A percentile compares a stretch with the other conserved stretches of the same genome.
Conservation (phyloP, 2,113 vertebrate species). For the Uria lomvia region DNA sequence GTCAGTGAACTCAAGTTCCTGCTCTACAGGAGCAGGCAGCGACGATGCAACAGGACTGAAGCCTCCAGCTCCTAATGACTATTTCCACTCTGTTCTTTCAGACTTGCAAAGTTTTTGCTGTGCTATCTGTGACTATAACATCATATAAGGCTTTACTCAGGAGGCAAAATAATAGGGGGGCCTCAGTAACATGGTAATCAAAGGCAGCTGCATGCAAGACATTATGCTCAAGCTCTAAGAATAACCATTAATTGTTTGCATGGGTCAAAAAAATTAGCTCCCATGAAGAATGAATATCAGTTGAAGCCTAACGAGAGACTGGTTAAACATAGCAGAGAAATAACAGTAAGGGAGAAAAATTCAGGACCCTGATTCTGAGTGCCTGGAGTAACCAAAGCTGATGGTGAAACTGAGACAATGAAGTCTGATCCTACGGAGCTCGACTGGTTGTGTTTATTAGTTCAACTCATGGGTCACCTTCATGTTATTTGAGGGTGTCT, state of each 20-base stretch:
- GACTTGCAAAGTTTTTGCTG: conserved; percentile 24
- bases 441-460: neutral
- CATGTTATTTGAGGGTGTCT: neutral
- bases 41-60: neutral
- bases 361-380: neutral
- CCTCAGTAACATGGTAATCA: conserved; percentile 67
- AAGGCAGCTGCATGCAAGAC: conserved; percentile 66
- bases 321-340: neutral
- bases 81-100: conserved; percentile 31
- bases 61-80: neutral
- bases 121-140: conserved; percentile 39
- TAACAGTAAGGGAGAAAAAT: neutral
- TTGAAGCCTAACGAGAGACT: conserved; percentile 25
- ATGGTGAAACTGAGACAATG: neutral
- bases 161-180: conserved; percentile 56
- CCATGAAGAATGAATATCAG: conserved; percentile 20
- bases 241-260: conserved; percentile 34
- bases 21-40: neutral
- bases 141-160: conserved; percentile 37
- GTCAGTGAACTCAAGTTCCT: neutral
- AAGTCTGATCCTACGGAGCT: neutral
- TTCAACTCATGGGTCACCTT: conserved; percentile 15
- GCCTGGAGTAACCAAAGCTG: neutral
- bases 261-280: conserved; percentile 26
- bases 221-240: conserved; percentile 16